Conservation (phyloP, 2,113 vertebrate species). For the Paramisgurnus dabryanus region DNA sequence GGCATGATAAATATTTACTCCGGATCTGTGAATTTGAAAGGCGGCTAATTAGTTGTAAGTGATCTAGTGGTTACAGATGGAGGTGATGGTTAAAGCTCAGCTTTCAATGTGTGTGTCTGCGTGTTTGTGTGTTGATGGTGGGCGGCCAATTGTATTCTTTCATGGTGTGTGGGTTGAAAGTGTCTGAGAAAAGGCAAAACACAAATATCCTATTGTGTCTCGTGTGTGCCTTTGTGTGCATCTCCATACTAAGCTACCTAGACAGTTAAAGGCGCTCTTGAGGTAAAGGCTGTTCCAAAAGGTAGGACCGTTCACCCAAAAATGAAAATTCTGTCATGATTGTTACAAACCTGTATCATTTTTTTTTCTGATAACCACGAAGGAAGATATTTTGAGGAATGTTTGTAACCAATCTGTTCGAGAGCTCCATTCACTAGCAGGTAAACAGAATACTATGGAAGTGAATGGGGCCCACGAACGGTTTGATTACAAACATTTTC, state of each 20-base stretch:
- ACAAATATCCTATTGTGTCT: conserved; percentile 61
- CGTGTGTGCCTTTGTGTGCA: conserved; percentile 13
- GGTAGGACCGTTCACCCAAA: no score
- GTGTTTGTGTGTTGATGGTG: conserved; percentile 19
- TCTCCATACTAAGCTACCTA: background rate
- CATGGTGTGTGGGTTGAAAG: conserved; percentile 72
- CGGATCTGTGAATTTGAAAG: conserved; percentile 35
- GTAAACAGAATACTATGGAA: no score
- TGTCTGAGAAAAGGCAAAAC: conserved; percentile 69
- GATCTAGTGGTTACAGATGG: conserved; percentile 70
- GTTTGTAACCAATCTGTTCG: no score
- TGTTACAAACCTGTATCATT: no score
- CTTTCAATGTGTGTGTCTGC: conserved; percentile 6
- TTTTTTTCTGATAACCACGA: no score
- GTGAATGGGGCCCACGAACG: no score
- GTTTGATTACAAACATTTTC: no score
- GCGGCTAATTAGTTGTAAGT: conserved; percentile 50
- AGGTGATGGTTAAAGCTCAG: conserved; percentile 47
- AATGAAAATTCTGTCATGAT: no score
- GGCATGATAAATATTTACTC: conserved; percentile 30
- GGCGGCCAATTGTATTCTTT: conserved; percentile 69
- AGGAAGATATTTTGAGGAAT: no score
- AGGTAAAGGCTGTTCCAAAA: background rate
- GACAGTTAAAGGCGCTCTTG: no score
- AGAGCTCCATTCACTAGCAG: no score